These are phyloP conservation scores for Pogonognathellus flavescens DNA, from an alignment of 1,140 invertebrate genomes.

Conservation along the genomic window DNA sequence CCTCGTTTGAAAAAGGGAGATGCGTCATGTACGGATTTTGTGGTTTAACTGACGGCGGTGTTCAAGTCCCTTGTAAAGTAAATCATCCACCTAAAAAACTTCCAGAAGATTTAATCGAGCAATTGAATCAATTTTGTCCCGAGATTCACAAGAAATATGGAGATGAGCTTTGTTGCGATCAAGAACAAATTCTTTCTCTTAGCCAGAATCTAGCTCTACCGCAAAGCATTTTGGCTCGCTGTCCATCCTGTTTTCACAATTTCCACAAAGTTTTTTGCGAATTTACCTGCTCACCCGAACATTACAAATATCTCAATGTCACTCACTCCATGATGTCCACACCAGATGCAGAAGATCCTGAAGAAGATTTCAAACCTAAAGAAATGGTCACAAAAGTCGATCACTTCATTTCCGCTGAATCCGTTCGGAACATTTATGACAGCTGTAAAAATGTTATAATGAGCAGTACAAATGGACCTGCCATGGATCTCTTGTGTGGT, in stretches of 20 bases:
- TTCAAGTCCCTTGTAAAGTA: constrained; percentile 69
- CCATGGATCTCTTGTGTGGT: constrained; percentile 86
- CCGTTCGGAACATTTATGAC: constrained; percentile 76
- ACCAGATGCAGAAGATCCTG: background rate
- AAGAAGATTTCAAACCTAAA: background rate
- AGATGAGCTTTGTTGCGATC: constrained; percentile 69
- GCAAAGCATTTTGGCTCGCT: constrained; percentile 76
- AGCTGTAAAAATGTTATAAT: constrained; percentile 88
- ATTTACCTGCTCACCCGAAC: constrained; percentile 84
- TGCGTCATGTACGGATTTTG: constrained; percentile 59
- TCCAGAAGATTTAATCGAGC: constrained; percentile 64
- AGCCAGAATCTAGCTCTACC: constrained; percentile 69
- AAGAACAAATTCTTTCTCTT: constrained; percentile 69
- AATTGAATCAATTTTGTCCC: constrained; percentile 69
- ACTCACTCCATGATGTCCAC: constrained; percentile 66
- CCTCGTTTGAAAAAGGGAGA: background rate
- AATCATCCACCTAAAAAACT: constrained; percentile 69
- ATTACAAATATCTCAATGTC: constrained; percentile 82
- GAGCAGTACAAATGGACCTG: constrained; percentile 81
- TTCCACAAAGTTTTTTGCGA: constrained; percentile 85
- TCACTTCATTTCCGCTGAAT: constrained; percentile 72
- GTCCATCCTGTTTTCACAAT: constrained; percentile 89
- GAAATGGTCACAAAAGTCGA: constrained; percentile 72
- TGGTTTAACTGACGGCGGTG: constrained; percentile 69
- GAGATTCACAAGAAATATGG: constrained; percentile 68